Conservation (phyloP, 2,797 vertebrate species). For the Hybognathus amarus region DNA sequence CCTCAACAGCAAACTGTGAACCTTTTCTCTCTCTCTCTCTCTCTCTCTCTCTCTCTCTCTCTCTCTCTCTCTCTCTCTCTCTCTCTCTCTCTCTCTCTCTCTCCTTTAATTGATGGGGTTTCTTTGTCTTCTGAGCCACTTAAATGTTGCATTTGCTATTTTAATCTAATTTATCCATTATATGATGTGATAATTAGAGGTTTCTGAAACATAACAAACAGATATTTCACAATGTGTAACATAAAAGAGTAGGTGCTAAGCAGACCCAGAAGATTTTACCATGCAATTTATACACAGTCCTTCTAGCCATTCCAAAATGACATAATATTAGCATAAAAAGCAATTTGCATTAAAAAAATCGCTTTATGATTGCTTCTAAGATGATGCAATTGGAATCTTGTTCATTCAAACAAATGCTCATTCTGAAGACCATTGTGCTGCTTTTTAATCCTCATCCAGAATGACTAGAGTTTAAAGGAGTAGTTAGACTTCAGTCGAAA, state of each 20-base stretch:
- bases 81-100: background rate
- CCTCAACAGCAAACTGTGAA: background rate
- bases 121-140: slow-evolving; percentile 24
- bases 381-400: slow-evolving; percentile 11
- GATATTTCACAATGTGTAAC: background rate
- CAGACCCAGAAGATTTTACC: slow-evolving; percentile 20
- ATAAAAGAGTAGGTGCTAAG: slow-evolving; percentile 15
- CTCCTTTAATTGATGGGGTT: background rate
- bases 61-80: background rate
- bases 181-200: slow-evolving; percentile 48
- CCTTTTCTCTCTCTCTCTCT: background rate
- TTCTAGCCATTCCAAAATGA: background rate
- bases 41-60: background rate
- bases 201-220: slow-evolving; percentile 5
- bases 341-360: background rate
- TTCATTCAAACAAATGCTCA: slow-evolving; percentile 6
- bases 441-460: background rate
- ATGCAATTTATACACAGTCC: slow-evolving; percentile 8
- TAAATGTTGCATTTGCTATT: slow-evolving; percentile 42
- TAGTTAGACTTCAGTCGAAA: too few species aligned
- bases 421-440: background rate
- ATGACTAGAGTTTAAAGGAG: background rate
- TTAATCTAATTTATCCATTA: slow-evolving; percentile 39
- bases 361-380: slow-evolving; percentile 20
- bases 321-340: slow-evolving; percentile 20